Conservation (phyloP, 2,888 invertebrate species). For the Tipula unca region DNA sequence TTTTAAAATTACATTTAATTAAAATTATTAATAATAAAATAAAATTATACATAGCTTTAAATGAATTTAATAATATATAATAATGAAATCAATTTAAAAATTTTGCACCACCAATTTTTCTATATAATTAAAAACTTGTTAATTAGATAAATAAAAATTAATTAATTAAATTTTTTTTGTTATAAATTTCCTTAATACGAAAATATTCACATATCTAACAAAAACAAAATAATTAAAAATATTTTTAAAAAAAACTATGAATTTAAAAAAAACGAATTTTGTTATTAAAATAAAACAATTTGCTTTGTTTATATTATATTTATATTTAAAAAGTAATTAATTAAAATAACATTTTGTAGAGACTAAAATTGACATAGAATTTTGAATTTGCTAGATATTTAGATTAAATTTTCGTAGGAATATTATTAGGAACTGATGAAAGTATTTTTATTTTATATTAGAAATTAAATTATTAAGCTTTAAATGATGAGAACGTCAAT, state of each 20-base stretch:
- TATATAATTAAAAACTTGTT: neutral
- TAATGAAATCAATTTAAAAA: conserved; percentile 14
- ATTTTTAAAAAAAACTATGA: neutral
- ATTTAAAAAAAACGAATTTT: neutral
- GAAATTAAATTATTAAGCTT: neutral
- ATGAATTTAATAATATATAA: neutral
- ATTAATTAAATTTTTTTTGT: neutral
- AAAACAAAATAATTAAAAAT: neutral
- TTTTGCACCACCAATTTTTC: conserved; percentile 8
- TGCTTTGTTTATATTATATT: neutral
- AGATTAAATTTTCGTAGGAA: neutral
- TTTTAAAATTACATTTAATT: neutral
- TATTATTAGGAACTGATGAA: neutral
- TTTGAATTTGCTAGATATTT: neutral
- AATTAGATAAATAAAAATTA: neutral
- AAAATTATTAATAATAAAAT: neutral
- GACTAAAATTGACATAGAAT: neutral
- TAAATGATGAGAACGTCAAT: neutral
- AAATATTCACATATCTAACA: neutral
- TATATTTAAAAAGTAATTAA: neutral
- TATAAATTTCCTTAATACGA: neutral
- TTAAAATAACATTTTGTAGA: neutral
- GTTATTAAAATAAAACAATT: neutral
- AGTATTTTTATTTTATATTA: neutral
- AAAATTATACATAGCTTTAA: neutral